Evolutionary conservation across 1,140 invertebrate genomes (phyloP).

Genomic region (Orchesella cincta): DNA sequence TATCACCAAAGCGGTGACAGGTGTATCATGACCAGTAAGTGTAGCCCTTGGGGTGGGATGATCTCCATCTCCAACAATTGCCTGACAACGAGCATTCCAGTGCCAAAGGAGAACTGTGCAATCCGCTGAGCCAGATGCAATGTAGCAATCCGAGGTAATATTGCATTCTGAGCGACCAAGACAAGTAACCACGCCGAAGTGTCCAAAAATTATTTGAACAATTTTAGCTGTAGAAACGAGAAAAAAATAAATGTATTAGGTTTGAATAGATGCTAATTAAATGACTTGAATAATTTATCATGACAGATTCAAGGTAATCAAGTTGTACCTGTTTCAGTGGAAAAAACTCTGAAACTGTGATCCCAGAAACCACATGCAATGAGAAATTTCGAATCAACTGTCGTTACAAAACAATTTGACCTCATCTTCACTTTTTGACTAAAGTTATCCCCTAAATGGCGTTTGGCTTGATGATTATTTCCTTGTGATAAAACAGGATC

Average conservation of each 20-base stretch:
- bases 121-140: slow-evolving; percentile 95
- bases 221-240: slow-evolving; percentile 78
- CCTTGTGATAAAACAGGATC: slow-evolving; percentile 86
- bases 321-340: slow-evolving; percentile 85
- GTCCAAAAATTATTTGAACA: slow-evolving; percentile 96
- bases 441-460: slow-evolving; percentile 94
- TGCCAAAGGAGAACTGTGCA: slow-evolving; percentile 98
- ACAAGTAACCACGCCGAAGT: slow-evolving; percentile 98
- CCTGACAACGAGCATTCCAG: slow-evolving; percentile 94
- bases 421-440: slow-evolving; percentile 90
- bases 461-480: slow-evolving; percentile 66
- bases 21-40: slow-evolving; percentile 93
- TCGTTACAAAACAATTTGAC: slow-evolving; percentile 94
- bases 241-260: background rate
- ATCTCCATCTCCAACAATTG: slow-evolving; percentile 93
- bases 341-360: slow-evolving; percentile 97
- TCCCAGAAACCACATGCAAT: slow-evolving; percentile 99
- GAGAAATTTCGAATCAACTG: slow-evolving; percentile 92
- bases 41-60: slow-evolving; percentile 92
- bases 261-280: background rate
- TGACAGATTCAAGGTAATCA: background rate
- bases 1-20: slow-evolving; percentile 91
- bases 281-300: background rate
- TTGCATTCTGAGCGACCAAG: slow-evolving; percentile 95
- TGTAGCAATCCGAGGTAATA: slow-evolving; percentile 97